phyloP scores from a whole-genome alignment of 2,888 invertebrate species.

The Synergus itoensis region DNA sequence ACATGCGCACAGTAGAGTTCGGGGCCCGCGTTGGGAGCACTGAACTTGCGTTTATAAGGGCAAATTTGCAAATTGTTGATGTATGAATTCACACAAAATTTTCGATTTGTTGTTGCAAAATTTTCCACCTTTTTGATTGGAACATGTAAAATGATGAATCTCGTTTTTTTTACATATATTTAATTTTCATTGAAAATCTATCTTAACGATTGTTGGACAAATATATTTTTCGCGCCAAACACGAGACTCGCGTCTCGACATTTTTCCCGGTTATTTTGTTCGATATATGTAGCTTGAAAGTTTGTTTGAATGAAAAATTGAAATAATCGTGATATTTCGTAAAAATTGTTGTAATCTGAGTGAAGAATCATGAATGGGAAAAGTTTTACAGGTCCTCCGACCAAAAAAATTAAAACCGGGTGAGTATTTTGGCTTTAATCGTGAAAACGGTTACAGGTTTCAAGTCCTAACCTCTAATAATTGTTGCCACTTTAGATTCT shows the following conservation, averaged over 20 bases:
- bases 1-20: no score
- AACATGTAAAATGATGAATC: not conserved
- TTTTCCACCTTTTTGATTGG: not conserved
- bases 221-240: not conserved
- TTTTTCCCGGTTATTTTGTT: not conserved
- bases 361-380: constrained; percentile 43
- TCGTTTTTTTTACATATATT: no score
- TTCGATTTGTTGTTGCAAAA: no score
- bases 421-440: constrained; percentile 4
- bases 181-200: not conserved
- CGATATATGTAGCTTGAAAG: not conserved
- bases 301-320: not conserved
- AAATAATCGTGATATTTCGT: not conserved
- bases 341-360: not conserved
- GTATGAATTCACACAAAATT: no score
- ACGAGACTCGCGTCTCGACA: no score
- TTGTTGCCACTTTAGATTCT: not conserved
- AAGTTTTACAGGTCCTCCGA: constrained; percentile 44
- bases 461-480: constrained; percentile 42
- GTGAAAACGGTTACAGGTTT: not conserved
- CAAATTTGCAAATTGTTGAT: no score
- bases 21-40: no score
- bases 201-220: not conserved
- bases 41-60: no score
- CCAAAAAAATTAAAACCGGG: constrained; percentile 47